Evolutionary conservation across 2,113 vertebrate genomes (phyloP).

Genomic region (Leptobrachium ailaonicum): DNA sequence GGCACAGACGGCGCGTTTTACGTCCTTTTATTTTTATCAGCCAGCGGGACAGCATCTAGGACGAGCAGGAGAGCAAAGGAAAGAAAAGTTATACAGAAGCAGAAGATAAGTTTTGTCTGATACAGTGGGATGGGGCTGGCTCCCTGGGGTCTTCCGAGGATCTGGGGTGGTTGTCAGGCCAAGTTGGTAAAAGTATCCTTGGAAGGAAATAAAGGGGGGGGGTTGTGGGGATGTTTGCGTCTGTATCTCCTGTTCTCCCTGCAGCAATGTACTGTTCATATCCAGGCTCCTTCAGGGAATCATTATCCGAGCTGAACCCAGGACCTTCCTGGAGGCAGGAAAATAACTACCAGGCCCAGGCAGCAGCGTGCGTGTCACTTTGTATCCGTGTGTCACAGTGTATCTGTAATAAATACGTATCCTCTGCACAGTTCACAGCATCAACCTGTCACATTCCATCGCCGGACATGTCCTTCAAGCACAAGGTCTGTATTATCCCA

Average conservation of each 20-base stretch:
- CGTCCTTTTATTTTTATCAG: no score
- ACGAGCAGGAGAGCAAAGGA: no score
- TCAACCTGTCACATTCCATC: constrained; percentile 21
- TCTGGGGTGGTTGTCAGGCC: background rate
- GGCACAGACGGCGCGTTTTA: no score
- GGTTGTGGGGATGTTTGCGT: background rate
- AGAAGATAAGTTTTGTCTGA: background rate
- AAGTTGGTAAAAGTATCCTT: background rate
- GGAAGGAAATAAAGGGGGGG: background rate
- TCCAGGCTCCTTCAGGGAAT: constrained; percentile 29
- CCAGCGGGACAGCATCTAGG: background rate
- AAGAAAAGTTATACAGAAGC: background rate
- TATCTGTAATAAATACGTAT: constrained; percentile 1
- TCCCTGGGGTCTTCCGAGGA: background rate
- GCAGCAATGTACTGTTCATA: constrained; percentile 23
- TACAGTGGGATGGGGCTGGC: background rate
- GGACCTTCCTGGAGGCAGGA: constrained; percentile 38
- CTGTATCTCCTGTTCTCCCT: constrained; percentile 4
- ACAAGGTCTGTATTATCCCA: constrained; percentile 16
- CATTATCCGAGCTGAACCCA: constrained; percentile 31
- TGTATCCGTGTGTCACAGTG: background rate
- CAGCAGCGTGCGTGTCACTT: background rate
- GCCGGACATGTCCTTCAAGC: constrained; percentile 6
- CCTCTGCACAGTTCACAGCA: background rate
- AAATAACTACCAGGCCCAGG: constrained; percentile 25